Conservation (phyloP, 2,113 vertebrate genomes). For the Panthera leo region DNA sequence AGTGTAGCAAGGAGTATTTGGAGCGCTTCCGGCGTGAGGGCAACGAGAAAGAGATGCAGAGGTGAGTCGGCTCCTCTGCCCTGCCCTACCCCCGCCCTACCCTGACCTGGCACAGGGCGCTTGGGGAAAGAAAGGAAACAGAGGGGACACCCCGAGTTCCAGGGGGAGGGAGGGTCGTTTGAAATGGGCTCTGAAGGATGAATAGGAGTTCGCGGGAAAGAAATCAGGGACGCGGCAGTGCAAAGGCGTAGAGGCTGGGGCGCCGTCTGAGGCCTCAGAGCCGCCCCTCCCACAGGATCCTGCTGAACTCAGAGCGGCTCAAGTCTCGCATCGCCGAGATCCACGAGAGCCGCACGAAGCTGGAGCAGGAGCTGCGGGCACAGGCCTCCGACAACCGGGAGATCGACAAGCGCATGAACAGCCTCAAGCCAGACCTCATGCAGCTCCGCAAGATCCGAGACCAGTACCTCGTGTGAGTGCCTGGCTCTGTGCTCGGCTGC, state of each 20-base stretch:
- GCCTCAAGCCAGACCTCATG: constrained; percentile 90
- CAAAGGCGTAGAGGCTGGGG: background rate
- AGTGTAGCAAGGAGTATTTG: constrained; percentile 89
- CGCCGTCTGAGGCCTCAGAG: background rate
- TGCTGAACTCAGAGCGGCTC: constrained; percentile 89
- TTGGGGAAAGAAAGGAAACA: background rate
- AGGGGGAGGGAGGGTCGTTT: fast-evolving
- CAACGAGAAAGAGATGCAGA: constrained; percentile 89
- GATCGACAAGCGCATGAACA: constrained; percentile 92
- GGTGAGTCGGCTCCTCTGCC: constrained; percentile 75
- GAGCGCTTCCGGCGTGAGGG: constrained; percentile 89
- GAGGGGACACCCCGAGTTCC: background rate
- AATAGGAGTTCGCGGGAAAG: background rate
- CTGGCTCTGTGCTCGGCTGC: fast-evolving
- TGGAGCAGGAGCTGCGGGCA: constrained; percentile 89
- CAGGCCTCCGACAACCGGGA: constrained; percentile 89
- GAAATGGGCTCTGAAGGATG: background rate
- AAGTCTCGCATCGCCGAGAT: constrained; percentile 89
- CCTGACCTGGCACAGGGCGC: background rate
- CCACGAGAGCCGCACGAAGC: constrained; percentile 89
- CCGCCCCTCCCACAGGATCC: constrained; percentile 80
- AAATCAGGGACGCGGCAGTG: background rate
- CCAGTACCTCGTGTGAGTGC: constrained; percentile 89
- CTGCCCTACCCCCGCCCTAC: background rate
- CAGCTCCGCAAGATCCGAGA: constrained; percentile 90